These are phyloP conservation scores for Drosophila mulleri DNA, from an alignment of 2,888 invertebrate species.

Conservation along the genomic window DNA sequence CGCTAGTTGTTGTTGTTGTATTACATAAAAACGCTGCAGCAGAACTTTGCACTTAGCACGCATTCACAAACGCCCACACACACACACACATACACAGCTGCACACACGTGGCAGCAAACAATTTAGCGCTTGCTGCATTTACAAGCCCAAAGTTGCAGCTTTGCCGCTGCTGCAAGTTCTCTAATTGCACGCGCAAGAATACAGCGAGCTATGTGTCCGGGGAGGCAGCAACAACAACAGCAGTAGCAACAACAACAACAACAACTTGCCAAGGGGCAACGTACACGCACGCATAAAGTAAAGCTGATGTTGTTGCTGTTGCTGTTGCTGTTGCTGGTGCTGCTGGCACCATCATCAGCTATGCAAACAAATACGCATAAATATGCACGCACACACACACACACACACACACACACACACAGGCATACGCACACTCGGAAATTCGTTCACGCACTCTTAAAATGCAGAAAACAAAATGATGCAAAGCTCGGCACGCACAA, in stretches of 20 bases:
- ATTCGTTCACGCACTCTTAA: constrained; percentile 58
- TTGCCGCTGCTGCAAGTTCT: constrained; percentile 67
- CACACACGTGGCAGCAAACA: constrained; percentile 65
- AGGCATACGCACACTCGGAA: constrained; percentile 19
- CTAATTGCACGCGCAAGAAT: constrained; percentile 69
- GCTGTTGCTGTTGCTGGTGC: too few relatives aligned
- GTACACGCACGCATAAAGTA: constrained; percentile 65
- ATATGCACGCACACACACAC: constrained; percentile 69
- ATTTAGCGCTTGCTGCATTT: constrained; percentile 72
- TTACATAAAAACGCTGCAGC: constrained; percentile 61
- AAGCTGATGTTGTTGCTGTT: constrained; percentile 32
- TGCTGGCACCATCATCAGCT: constrained; percentile 77
- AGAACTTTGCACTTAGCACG: constrained; percentile 79
- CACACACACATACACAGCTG: background rate
- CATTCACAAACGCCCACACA: constrained; percentile 31
- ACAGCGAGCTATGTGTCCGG: constrained; percentile 21
- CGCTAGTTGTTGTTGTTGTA: constrained; percentile 26
- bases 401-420: background rate
- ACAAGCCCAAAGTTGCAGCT: constrained; percentile 60
- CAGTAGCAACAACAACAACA: constrained; percentile 1
- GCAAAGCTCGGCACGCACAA: constrained; percentile 56
- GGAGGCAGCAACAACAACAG: constrained; percentile 21
- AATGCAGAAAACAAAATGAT: constrained; percentile 46
- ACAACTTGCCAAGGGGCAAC: constrained; percentile 20
- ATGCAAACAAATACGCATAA: constrained; percentile 82